These are phyloP conservation scores for Actinemys pallida DNA, from an alignment of 2,113 vertebrate species.

Conservation along the genomic window DNA sequence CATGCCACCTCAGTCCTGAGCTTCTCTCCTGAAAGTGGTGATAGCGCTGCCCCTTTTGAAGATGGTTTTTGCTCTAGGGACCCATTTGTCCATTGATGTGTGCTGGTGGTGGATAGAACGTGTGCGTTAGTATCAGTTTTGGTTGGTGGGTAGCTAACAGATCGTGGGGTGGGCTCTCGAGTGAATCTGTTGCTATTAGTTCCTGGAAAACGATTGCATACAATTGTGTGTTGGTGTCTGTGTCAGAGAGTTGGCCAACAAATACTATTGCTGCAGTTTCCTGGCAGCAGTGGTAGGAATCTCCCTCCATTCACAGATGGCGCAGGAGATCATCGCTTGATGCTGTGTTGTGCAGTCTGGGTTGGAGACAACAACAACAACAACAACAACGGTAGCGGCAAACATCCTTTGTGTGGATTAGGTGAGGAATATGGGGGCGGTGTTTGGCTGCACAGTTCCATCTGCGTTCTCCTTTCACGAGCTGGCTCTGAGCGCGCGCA, in stretches of 20 bases:
- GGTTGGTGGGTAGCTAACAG: not conserved
- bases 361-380: not conserved
- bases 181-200: not conserved
- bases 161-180: not conserved
- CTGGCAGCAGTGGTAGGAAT: conserved; percentile 12
- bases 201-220: not conserved
- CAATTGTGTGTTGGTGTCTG: conserved; percentile 52
- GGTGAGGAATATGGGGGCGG: not conserved
- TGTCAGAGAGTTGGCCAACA: conserved; percentile 40
- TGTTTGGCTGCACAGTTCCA: not conserved
- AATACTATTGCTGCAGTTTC: conserved; percentile 17
- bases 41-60: fast-evolving
- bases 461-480: conserved; percentile 10
- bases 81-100: not conserved
- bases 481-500: conserved; percentile 11
- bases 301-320: conserved; percentile 46
- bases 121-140: not conserved
- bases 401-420: not conserved
- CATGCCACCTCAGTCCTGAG: no score
- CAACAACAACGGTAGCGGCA: conserved; percentile 8
- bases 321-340: not conserved
- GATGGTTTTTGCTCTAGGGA: not conserved
- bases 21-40: no score
- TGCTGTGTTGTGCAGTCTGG: not conserved
- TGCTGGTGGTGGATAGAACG: conserved; percentile 4